These are phyloP conservation scores for Notechis scutatus DNA, from an alignment of 2,113 vertebrate genomes.

Conservation along the genomic window DNA sequence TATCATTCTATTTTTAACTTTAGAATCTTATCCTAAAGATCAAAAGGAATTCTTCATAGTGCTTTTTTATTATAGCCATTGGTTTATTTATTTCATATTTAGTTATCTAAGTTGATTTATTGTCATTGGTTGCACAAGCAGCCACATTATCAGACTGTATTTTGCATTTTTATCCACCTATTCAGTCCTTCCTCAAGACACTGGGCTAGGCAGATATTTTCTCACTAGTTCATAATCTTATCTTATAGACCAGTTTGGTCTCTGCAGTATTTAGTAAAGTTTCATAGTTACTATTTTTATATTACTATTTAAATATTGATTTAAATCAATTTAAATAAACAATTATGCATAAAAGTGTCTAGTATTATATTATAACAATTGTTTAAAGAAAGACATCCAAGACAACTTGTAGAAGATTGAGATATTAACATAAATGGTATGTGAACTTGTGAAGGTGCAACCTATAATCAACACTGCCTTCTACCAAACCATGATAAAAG, in stretches of 20 bases:
- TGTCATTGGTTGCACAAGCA: not conserved
- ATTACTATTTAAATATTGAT: not conserved
- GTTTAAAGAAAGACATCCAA: constrained; percentile 31
- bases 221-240: not conserved
- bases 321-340: constrained; percentile 53
- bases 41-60: not conserved
- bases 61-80: not conserved
- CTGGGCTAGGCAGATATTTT: not conserved
- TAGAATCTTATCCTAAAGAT: not conserved
- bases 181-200: not conserved
- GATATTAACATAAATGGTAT: not conserved
- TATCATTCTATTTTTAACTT: not conserved
- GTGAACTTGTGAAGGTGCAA: not conserved
- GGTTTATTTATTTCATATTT: not conserved
- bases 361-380: constrained; percentile 45
- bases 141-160: not conserved
- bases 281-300: not conserved
- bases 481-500: not conserved
- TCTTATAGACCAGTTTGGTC: not conserved
- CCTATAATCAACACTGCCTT: not conserved
- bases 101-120: not conserved
- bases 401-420: not conserved
- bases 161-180: not conserved
- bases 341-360: constrained; percentile 38
- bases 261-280: not conserved